Evolutionary conservation across 1,140 invertebrate genomes (phyloP).

Genomic region (Triops longicaudatus): DNA sequence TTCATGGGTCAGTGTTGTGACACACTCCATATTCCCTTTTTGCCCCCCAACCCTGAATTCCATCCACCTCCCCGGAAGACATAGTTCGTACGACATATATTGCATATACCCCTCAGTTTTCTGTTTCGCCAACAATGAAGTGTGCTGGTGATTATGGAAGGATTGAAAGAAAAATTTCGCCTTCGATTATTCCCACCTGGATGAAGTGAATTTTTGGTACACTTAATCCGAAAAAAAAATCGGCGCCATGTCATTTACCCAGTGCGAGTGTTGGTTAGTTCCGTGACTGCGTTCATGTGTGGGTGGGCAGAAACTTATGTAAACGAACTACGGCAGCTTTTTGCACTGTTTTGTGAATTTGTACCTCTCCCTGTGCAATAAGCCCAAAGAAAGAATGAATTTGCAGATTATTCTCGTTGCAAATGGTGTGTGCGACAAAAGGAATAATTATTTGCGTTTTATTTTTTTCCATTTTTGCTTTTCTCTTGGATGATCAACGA

Average conservation of each 20-base stretch:
- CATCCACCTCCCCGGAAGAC: background rate
- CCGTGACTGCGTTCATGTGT: background rate
- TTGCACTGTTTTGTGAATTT: constrained; percentile 11
- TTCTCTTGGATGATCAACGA: constrained; percentile 2
- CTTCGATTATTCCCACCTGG: background rate
- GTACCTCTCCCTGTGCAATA: constrained; percentile 14
- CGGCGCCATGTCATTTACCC: background rate
- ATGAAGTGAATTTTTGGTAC: background rate
- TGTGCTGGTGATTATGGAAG: background rate
- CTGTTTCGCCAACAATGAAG: background rate
- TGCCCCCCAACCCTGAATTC: background rate
- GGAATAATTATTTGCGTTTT: background rate
- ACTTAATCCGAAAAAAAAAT: background rate
- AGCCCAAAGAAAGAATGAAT: background rate
- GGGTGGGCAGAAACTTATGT: background rate
- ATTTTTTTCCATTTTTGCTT: background rate
- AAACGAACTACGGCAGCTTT: background rate
- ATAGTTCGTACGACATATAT: background rate
- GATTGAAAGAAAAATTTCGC: background rate
- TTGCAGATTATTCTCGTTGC: background rate
- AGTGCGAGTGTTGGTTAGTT: background rate
- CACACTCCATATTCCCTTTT: background rate
- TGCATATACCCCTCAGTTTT: background rate
- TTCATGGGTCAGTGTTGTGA: background rate
- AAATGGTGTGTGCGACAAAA: background rate